Evolutionary conservation across 2,888 invertebrate species (phyloP).

Genomic region (Ptilodon capucinus): DNA sequence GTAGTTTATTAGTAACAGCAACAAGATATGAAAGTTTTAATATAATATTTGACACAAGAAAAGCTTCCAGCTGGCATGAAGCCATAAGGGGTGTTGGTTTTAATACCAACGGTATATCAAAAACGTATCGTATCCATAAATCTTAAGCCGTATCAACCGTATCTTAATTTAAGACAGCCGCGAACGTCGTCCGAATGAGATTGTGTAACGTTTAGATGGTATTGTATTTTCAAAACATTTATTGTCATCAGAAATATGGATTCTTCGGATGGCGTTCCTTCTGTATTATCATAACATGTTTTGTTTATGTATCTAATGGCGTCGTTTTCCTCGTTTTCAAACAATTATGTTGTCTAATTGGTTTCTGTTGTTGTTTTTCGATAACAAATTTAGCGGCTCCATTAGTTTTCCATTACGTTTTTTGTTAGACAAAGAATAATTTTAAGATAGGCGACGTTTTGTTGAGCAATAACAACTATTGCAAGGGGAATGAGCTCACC

Average conservation of each 20-base stretch:
- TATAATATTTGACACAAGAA: conserved; percentile 56
- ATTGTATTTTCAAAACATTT: conserved; percentile 78
- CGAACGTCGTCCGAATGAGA: conserved; percentile 62
- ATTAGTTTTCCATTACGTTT: conserved; percentile 32
- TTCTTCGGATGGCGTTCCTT: conserved; percentile 77
- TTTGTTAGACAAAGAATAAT: conserved; percentile 22
- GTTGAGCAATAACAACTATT: conserved; percentile 6
- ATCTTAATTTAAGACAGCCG: conserved; percentile 60
- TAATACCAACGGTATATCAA: conserved; percentile 72
- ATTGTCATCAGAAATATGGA: conserved; percentile 56
- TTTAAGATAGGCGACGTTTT: conserved; percentile 41
- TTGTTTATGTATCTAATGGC: conserved; percentile 77
- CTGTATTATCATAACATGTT: conserved; percentile 79
- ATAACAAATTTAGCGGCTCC: conserved; percentile 35
- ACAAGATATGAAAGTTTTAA: conserved; percentile 29
- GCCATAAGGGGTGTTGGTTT: conserved; percentile 82
- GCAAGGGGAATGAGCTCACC: neutral
- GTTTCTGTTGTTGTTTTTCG: conserved; percentile 41
- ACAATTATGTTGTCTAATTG: conserved; percentile 50
- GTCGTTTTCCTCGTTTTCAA: conserved; percentile 68
- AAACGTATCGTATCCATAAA: conserved; percentile 81
- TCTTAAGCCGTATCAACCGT: conserved; percentile 54
- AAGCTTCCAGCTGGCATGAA: conserved; percentile 78
- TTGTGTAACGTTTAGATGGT: conserved; percentile 67
- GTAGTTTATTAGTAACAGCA: conserved; percentile 41